A percentile compares a stretch with the other conserved stretches of the same genome.
These are phyloP conservation scores for Drosophila mayri DNA, from an alignment of 1,140 invertebrate genomes.

Conservation along the genomic window DNA sequence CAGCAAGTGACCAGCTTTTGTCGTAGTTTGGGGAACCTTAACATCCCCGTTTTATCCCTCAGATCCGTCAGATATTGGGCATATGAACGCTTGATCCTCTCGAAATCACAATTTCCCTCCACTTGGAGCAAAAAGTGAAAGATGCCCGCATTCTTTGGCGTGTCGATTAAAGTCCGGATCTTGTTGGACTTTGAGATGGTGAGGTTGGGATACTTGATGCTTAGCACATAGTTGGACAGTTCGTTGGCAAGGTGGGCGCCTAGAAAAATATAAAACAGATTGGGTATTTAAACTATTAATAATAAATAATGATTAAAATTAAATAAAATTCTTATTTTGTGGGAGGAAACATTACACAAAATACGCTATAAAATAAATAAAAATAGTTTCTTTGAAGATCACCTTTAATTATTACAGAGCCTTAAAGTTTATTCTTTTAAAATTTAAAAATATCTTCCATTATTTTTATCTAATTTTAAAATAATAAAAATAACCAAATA, in stretches of 20 bases:
- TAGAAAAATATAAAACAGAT: conserved; percentile 18
- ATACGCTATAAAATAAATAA: too few relatives aligned
- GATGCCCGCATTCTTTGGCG: conserved; percentile 89
- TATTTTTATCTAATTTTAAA: neutral
- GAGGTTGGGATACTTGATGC: conserved; percentile 86
- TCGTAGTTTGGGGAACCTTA: conserved; percentile 87
- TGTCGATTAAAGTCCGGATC: conserved; percentile 88
- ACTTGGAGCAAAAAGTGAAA: conserved; percentile 88
- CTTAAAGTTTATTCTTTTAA: too few relatives aligned
- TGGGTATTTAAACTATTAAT: neutral
- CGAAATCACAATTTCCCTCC: conserved; percentile 86
- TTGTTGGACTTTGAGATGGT: conserved; percentile 88
- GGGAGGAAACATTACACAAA: too few relatives aligned
- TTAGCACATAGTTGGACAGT: conserved; percentile 83
- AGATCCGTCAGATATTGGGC: conserved; percentile 86
- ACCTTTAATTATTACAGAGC: too few relatives aligned
- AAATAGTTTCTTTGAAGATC: too few relatives aligned
- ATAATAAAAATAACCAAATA: neutral
- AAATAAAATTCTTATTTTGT: too few relatives aligned
- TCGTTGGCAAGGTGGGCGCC: conserved; percentile 78
- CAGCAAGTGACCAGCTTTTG: conserved; percentile 88
- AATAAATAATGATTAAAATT: neutral
- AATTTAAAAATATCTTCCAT: neutral
- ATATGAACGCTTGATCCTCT: conserved; percentile 85
- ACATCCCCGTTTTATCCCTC: conserved; percentile 86